Conservation (phyloP, 2,113 vertebrate species). For the Falco punctatus region DNA sequence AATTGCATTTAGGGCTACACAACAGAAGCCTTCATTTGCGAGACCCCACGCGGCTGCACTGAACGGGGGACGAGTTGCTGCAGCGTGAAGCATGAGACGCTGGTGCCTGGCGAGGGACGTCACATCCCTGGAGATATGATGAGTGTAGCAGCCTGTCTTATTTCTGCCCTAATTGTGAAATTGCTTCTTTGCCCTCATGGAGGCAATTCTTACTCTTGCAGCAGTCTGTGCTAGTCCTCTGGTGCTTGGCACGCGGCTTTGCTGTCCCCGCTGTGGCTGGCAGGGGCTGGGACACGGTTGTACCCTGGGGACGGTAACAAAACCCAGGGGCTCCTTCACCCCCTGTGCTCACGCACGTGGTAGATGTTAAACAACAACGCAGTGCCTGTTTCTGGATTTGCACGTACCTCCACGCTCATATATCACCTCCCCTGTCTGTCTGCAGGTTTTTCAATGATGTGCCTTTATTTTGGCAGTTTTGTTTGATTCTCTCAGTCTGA, state of each 20-base stretch:
- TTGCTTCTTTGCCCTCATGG: rapidly evolving
- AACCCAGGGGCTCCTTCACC: not conserved
- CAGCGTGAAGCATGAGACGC: rapidly evolving
- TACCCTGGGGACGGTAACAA: not conserved
- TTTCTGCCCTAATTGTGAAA: not conserved
- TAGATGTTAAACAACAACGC: not conserved
- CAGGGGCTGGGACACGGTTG: not conserved
- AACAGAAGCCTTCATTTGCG: rapidly evolving
- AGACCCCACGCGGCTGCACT: rapidly evolving
- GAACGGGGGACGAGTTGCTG: not conserved
- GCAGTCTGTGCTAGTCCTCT: not conserved
- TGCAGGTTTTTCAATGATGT: slow-evolving; percentile 23
- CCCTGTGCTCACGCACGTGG: rapidly evolving
- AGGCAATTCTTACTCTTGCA: not conserved
- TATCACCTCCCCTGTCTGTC: not conserved
- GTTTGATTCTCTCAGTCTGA: not conserved
- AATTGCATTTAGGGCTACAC: not conserved
- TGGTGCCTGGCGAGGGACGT: rapidly evolving
- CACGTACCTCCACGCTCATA: rapidly evolving
- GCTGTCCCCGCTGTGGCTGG: not conserved
- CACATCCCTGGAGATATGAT: not conserved
- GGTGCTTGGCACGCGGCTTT: rapidly evolving
- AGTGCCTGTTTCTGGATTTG: not conserved
- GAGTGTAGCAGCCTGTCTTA: rapidly evolving
- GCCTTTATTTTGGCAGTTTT: not conserved